A percentile compares a stretch with the other conserved stretches of the same genome.
These are phyloP conservation scores for Herpailurus yagouaroundi DNA, from an alignment of 2,113 vertebrate genomes.

Conservation along the genomic window DNA sequence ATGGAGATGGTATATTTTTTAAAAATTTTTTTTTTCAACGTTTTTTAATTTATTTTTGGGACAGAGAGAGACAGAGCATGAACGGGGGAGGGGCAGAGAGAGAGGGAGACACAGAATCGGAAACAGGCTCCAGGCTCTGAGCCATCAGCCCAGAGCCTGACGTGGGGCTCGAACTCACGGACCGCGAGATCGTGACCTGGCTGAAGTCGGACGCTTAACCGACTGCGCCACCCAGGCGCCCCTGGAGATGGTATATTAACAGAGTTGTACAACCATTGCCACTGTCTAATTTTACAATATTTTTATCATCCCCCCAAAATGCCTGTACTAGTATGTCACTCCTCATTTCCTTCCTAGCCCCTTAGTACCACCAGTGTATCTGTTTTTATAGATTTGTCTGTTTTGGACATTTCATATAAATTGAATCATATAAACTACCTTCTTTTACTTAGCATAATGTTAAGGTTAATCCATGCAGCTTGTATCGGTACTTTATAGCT, in stretches of 20 bases:
- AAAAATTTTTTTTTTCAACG: not conserved
- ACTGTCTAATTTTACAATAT: not conserved
- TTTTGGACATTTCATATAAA: not conserved
- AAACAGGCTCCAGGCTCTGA: too few relatives aligned
- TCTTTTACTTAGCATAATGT: not conserved
- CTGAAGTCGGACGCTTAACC: not conserved
- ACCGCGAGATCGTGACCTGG: not conserved
- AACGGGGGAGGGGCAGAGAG: not conserved
- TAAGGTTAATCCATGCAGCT: not conserved
- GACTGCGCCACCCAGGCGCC: not conserved
- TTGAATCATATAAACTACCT: not conserved
- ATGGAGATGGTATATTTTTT: not conserved
- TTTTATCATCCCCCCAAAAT: not conserved
- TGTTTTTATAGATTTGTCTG: not conserved
- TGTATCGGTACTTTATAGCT: not conserved
- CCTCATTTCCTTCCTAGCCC: not conserved
- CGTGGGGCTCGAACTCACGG: too few relatives aligned
- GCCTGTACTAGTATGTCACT: not conserved
- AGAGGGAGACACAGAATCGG: not conserved
- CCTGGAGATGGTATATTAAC: not conserved
- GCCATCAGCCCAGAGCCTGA: too few relatives aligned
- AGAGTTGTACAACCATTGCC: too few relatives aligned
- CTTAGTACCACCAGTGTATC: not conserved
- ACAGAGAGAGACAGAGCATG: not conserved
- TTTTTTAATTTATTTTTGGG: not conserved